Evolutionary conservation across 2,888 invertebrate genomes (phyloP).

Genomic region (Sminthurides aquaticus): DNA sequence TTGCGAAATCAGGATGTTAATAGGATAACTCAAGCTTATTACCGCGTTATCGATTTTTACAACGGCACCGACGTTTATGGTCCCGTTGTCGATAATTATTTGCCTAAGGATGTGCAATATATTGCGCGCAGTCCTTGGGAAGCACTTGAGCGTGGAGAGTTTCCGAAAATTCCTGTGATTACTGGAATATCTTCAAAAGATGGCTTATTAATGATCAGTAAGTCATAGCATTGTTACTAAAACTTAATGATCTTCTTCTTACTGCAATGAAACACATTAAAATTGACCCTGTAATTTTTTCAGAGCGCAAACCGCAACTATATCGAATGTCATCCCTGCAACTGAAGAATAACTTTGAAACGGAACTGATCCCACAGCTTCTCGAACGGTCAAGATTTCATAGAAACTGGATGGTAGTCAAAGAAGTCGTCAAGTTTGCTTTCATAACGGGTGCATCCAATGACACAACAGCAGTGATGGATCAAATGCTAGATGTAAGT

Average conservation of each 20-base stretch:
- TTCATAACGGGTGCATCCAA: conserved; percentile 42
- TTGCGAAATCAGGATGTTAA: conserved; percentile 56
- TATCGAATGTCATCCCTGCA: conserved; percentile 38
- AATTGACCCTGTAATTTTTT: too few relatives aligned
- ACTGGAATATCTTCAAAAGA: conserved; percentile 64
- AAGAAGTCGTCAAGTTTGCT: conserved; percentile 42
- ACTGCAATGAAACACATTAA: too few relatives aligned
- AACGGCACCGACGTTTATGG: conserved; percentile 50
- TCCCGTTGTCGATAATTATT: conserved; percentile 58
- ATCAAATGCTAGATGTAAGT: conserved; percentile 42
- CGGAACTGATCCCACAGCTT: conserved; percentile 37
- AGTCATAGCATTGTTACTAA: too few relatives aligned
- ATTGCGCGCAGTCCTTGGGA: conserved; percentile 54
- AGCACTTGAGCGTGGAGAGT: conserved; percentile 53
- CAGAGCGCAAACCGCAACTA: conserved; percentile 37
- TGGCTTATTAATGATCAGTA: conserved; percentile 55
- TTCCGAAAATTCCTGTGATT: conserved; percentile 58
- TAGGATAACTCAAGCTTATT: conserved; percentile 45
- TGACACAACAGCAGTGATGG: conserved; percentile 41
- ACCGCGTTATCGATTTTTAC: conserved; percentile 39
- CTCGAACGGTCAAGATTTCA: conserved; percentile 37
- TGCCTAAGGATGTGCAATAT: conserved; percentile 57
- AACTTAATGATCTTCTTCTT: too few relatives aligned
- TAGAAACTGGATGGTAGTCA: conserved; percentile 36
- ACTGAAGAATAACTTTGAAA: conserved; percentile 39